These are phyloP conservation scores for Suricata suricatta DNA, from an alignment of 2,113 vertebrate species.

Conservation along the genomic window DNA sequence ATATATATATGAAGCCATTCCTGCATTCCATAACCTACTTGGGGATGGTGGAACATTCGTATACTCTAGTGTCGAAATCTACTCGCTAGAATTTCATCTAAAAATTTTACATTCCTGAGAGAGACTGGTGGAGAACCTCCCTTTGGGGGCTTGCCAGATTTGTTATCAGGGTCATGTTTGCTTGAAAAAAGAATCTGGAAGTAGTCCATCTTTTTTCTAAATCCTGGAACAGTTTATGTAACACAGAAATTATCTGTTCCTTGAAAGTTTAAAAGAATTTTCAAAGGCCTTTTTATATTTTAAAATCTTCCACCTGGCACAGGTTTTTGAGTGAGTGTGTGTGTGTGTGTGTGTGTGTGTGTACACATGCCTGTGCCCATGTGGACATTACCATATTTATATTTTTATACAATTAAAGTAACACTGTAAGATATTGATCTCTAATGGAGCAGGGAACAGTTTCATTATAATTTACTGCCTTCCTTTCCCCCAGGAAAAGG, in stretches of 20 bases:
- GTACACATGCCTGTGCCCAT: rapidly evolving
- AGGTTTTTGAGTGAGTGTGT: rapidly evolving
- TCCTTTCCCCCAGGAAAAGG: not conserved
- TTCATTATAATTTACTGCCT: not conserved
- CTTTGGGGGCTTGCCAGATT: slow-evolving; percentile 40
- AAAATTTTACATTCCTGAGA: slow-evolving; percentile 44
- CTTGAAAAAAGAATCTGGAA: slow-evolving; percentile 61
- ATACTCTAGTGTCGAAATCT: slow-evolving; percentile 6
- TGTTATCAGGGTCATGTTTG: slow-evolving; percentile 57
- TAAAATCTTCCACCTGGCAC: not conserved
- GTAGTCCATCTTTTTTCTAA: slow-evolving; percentile 46
- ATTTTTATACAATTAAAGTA: not conserved
- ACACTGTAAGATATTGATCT: not conserved
- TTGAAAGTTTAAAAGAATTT: slow-evolving; percentile 44
- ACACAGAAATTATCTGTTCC: slow-evolving; percentile 28
- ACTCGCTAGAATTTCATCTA: slow-evolving; percentile 48
- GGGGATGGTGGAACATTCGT: not conserved
- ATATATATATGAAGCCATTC: not conserved
- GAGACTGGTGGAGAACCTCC: not conserved
- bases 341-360: too few species aligned
- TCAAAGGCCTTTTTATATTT: slow-evolving; percentile 34
- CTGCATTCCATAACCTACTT: not conserved
- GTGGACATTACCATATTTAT: not conserved
- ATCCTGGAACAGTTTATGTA: slow-evolving; percentile 52
- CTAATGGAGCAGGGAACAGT: not conserved